A percentile compares a stretch with the other conserved stretches of the same genome.
Evolutionary conservation across 1,140 invertebrate genomes (phyloP).

Genomic region (Diachasmimorpha longicaudata): DNA sequence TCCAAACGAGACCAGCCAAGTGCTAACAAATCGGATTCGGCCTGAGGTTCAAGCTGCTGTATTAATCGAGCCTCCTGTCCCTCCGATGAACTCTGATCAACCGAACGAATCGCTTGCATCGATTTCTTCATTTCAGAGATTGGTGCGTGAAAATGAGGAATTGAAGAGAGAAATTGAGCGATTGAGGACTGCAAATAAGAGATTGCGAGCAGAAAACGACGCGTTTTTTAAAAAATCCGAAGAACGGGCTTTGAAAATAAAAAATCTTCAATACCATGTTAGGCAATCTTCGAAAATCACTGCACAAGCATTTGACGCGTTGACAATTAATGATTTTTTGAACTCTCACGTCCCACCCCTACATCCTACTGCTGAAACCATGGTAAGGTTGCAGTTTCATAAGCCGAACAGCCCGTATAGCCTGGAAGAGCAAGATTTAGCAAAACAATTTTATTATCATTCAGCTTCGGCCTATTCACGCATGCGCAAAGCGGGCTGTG

Average conservation of each 20-base stretch:
- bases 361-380: no score
- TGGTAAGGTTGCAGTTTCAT: conserved; percentile 22
- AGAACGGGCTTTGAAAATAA: neutral
- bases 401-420: conserved; percentile 1
- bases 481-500: conserved; percentile 30
- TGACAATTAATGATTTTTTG: neutral
- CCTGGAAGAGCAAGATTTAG: conserved; percentile 24
- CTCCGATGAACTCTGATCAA: neutral
- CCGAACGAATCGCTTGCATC: no score
- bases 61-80: neutral
- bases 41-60: neutral
- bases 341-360: neutral
- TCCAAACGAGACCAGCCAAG: neutral
- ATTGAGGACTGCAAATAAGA: neutral
- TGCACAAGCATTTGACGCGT: neutral
- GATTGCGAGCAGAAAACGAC: no score
- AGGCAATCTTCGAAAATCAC: neutral
- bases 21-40: neutral
- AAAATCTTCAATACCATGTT: neutral
- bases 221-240: neutral
- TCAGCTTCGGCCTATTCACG: conserved; percentile 17
- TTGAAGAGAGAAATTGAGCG: neutral
- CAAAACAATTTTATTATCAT: conserved; percentile 33
- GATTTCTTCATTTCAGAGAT: neutral
- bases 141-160: neutral